These are phyloP conservation scores for Achlya flavicornis DNA, from an alignment of 2,888 invertebrate genomes.

Conservation along the genomic window DNA sequence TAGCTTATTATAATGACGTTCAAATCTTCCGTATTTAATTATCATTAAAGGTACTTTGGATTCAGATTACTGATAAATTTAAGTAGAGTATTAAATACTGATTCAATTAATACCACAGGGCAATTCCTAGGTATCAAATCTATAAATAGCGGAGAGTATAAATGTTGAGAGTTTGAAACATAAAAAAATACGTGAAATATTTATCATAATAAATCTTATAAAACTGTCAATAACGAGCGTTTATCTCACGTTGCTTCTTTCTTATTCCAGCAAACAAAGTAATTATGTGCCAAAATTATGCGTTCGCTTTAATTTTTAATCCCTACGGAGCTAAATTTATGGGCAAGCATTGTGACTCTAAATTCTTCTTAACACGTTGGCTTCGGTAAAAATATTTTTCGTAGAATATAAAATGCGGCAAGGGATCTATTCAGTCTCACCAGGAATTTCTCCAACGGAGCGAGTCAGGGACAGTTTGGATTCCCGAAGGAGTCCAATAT, in stretches of 20 bases:
- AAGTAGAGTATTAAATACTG: conserved; percentile 22
- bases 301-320: conserved; percentile 45
- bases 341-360: conserved; percentile 41
- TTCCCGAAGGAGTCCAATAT: conserved; percentile 15
- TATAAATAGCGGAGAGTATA: too few species aligned
- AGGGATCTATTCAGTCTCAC: conserved; percentile 30
- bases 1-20: conserved; percentile 28
- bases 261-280: conserved; percentile 37
- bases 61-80: background rate
- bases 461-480: conserved; percentile 14
- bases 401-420: conserved; percentile 32
- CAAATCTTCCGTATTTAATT: background rate
- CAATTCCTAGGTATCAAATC: too few species aligned
- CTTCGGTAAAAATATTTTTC: conserved; percentile 30
- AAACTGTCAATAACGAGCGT: conserved; percentile 15
- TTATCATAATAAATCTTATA: too few species aligned
- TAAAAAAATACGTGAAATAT: too few species aligned
- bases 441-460: conserved; percentile 24
- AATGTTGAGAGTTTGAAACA: too few species aligned
- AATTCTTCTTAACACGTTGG: conserved; percentile 42
- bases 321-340: conserved; percentile 44
- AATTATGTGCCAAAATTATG: conserved; percentile 48
- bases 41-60: background rate
- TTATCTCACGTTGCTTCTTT: conserved; percentile 24
- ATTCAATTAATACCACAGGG: background rate